A percentile compares a stretch with the other conserved stretches of the same genome.
Evolutionary conservation across 1,140 invertebrate genomes (phyloP).

Genomic region (Trinorchestia longiramus): DNA sequence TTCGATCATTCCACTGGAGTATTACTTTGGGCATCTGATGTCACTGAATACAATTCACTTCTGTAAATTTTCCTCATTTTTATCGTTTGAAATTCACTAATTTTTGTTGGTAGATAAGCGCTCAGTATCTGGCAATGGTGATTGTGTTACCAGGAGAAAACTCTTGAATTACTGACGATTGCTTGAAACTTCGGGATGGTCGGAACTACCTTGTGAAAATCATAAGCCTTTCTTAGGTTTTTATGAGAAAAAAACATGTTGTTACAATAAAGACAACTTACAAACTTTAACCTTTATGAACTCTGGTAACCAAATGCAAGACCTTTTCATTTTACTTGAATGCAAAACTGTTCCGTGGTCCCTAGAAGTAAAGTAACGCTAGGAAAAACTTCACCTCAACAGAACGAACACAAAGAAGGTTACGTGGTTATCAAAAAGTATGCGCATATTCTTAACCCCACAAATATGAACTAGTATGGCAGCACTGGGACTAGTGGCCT

Average conservation of each 20-base stretch:
- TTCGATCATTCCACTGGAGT: not conserved
- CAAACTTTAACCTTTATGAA: not conserved
- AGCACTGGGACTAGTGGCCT: not conserved
- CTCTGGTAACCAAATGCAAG: not conserved
- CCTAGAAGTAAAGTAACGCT: not conserved
- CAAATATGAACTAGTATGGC: not conserved
- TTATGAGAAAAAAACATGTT: not conserved
- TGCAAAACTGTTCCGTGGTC: not conserved
- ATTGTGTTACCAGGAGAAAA: not conserved
- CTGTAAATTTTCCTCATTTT: not conserved
- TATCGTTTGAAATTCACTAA: not conserved
- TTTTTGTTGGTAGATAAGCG: not conserved
- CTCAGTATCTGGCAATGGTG: not conserved
- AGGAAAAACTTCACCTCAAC: not conserved
- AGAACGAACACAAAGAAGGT: not conserved
- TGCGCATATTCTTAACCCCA: not conserved
- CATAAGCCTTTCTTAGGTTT: not conserved
- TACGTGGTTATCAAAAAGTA: not conserved
- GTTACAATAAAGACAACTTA: not conserved
- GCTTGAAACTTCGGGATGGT: not conserved
- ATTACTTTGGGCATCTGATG: not conserved
- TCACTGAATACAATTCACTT: not conserved
- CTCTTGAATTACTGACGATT: not conserved
- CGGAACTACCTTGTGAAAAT: not conserved
- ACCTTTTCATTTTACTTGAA: not conserved